Percentiles rank a stretch among this genome's conserved stretches.
Evolutionary conservation across 2,888 invertebrate species (phyloP).

Genomic region (Ophion costatus): DNA sequence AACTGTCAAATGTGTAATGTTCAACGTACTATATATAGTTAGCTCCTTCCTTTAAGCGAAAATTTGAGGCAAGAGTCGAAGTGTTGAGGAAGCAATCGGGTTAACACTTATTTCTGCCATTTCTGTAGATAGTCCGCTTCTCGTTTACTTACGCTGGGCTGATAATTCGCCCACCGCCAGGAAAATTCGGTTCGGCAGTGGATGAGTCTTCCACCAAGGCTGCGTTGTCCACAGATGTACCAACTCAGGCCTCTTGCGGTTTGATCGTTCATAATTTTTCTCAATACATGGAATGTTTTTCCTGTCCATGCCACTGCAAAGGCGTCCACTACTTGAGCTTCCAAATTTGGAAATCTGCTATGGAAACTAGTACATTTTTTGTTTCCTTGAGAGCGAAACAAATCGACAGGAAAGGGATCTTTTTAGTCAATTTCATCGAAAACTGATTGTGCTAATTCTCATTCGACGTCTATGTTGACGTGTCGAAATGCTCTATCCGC

Average conservation of each 20-base stretch:
- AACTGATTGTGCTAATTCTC: not conserved
- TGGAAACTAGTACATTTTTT: not conserved
- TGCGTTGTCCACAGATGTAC: constrained; percentile 74
- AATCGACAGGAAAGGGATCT: not conserved
- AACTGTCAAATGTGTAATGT: constrained; percentile 53
- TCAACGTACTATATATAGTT: constrained; percentile 50
- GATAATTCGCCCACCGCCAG: constrained; percentile 73
- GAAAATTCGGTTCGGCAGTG: constrained; percentile 66
- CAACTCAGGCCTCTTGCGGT: constrained; percentile 69
- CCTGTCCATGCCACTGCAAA: not conserved
- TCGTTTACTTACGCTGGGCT: constrained; percentile 63
- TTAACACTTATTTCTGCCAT: constrained; percentile 38
- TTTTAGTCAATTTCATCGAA: not conserved
- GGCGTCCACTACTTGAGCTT: not conserved
- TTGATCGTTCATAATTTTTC: too few species aligned
- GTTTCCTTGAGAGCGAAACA: not conserved
- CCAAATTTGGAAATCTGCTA: not conserved
- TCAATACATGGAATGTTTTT: constrained; percentile 69
- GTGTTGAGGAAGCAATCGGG: constrained; percentile 49
- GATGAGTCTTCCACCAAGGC: constrained; percentile 72
- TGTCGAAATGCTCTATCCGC: not conserved
- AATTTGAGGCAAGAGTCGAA: constrained; percentile 45
- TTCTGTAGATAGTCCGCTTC: constrained; percentile 36
- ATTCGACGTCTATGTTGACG: not conserved
- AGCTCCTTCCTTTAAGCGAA: constrained; percentile 6